These are phyloP conservation scores for Setipinna tenuifilis DNA, from an alignment of 2,797 vertebrate genomes.

Conservation along the genomic window DNA sequence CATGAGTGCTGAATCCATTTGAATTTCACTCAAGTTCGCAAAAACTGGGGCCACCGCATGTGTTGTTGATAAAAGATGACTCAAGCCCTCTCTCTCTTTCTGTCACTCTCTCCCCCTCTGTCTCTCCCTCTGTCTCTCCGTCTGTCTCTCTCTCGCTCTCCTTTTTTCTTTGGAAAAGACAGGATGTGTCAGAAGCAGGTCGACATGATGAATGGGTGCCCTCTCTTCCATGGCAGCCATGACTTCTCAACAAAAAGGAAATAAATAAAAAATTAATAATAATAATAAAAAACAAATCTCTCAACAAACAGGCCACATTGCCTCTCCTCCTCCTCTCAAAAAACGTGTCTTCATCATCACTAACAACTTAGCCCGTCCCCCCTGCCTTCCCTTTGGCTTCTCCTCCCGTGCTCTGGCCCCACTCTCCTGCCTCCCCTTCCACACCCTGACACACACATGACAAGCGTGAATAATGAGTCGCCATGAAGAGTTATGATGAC, in stretches of 20 bases:
- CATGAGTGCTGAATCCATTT: constrained; percentile 5
- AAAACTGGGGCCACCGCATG: constrained; percentile 21
- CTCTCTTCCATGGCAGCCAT: background rate
- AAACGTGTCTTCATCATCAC: background rate
- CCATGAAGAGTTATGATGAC: background rate
- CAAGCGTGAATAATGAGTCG: background rate
- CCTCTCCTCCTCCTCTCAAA: background rate
- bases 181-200: constrained; percentile 7
- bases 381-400: background rate
- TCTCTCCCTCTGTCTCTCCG: background rate
- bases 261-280: background rate
- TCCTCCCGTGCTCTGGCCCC: background rate
- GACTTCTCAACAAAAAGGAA: background rate
- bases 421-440: constrained; percentile 20
- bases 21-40: background rate
- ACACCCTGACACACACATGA: constrained; percentile 28
- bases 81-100: background rate
- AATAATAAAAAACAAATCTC: background rate
- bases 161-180: background rate
- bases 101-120: background rate
- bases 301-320: background rate
- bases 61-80: constrained; percentile 28
- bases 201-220: constrained; percentile 14
- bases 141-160: background rate
- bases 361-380: background rate